Evolutionary conservation across 1,140 invertebrate species (phyloP).

Genomic region (Oedothorax gibbosus): DNA sequence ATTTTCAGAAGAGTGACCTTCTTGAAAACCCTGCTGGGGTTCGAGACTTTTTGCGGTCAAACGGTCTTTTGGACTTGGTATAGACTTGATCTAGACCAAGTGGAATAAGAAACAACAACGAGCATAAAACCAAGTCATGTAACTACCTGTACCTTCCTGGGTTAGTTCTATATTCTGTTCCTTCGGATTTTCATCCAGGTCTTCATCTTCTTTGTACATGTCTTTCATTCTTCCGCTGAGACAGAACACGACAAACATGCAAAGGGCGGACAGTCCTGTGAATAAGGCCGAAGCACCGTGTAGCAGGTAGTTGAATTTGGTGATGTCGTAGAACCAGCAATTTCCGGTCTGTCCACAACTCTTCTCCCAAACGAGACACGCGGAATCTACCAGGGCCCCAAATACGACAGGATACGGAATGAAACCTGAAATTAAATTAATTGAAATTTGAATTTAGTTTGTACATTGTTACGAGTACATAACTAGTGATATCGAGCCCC

Average conservation of each 20-base stretch:
- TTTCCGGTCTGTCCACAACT: slow-evolving; percentile 66
- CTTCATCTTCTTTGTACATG: slow-evolving; percentile 62
- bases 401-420: slow-evolving; percentile 67
- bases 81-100: too few species aligned
- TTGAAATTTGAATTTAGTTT: not conserved
- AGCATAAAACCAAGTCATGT: not conserved
- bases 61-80: too few species aligned
- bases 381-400: slow-evolving; percentile 65
- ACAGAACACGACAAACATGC: slow-evolving; percentile 51
- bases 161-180: not conserved
- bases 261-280: slow-evolving; percentile 27
- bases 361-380: slow-evolving; percentile 67
- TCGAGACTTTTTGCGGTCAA: too few species aligned
- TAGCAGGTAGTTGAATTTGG: slow-evolving; percentile 63
- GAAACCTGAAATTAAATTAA: slow-evolving; percentile 63
- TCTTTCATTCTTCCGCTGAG: slow-evolving; percentile 41
- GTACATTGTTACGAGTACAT: not conserved
- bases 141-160: too few species aligned
- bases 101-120: not conserved
- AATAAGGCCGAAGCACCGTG: slow-evolving; percentile 61
- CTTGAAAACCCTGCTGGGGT: too few species aligned
- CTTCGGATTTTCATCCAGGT: not conserved
- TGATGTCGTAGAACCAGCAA: slow-evolving; percentile 67
- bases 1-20: too few species aligned
- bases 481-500: too few species aligned